A percentile compares a stretch with the other conserved stretches of the same genome.
phyloP scores from a whole-genome alignment of 2,797 vertebrate species.

The Sphenopsis melanotis region DNA sequence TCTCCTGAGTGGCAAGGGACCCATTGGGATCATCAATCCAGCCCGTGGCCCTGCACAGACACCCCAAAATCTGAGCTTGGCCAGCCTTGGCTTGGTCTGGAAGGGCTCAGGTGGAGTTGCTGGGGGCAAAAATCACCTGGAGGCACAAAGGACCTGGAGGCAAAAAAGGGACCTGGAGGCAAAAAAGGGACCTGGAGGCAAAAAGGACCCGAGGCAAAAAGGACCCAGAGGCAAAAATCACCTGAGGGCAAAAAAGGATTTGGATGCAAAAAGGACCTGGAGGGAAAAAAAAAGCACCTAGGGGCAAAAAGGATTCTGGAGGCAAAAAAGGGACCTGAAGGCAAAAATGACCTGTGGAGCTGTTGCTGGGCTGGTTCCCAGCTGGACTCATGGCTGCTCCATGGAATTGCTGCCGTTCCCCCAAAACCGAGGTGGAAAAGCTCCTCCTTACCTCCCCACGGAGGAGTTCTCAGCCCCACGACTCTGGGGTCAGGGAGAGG shows the following conservation, averaged over 20 bases:
- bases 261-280: too few relatives aligned
- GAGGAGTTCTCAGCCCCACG: not conserved
- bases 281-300: too few relatives aligned
- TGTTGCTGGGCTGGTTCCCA: not conserved
- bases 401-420: fast-evolving
- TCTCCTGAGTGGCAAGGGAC: not conserved
- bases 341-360: not conserved
- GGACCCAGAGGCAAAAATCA: too few relatives aligned
- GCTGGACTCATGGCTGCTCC: fast-evolving
- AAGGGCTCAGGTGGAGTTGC: too few relatives aligned
- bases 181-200: not conserved
- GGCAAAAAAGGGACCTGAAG: not conserved
- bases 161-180: too few relatives aligned
- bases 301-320: not conserved
- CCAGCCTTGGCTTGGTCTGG: not conserved
- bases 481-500: not conserved
- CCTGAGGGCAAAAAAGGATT: too few relatives aligned
- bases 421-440: not conserved
- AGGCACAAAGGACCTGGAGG: too few relatives aligned
- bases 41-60: not conserved
- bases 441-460: not conserved
- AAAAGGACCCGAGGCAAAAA: too few relatives aligned
- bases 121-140: too few relatives aligned
- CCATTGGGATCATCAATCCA: not conserved
- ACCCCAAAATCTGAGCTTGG: not conserved